Base-by-base conservation (phyloP, 2,113 vertebrate species). In the Callipepla squamata region DNA sequence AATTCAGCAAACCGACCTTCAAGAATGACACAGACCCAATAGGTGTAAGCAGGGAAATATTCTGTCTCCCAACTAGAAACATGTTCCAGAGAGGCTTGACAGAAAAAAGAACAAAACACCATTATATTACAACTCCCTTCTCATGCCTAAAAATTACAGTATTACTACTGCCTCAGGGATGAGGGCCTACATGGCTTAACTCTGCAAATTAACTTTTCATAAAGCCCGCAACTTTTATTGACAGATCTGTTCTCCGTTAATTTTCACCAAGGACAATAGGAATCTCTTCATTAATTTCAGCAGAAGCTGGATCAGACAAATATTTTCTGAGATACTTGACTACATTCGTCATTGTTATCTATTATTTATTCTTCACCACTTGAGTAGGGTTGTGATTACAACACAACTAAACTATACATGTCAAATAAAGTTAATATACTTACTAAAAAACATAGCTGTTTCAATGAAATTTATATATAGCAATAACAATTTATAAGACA, bases 331-430 rank as follows among this genome's bases (percentile, higher is more conserved):
- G 79, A 80, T 40, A 83, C 5, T 79, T 63, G 69, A 28, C 47
- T 82, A 89, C 90, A 96, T 94, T 86, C 65, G 48, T 95, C 91
- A 94, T 22, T 75, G 50, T 90, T 95, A 92, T 95, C 91, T 94
- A 72, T 36, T 90, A 92, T 91, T 96, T 94, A 90, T 79, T 94
- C 94, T 86, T 70, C 9, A 73, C 48, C 69, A 95, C 82, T 95
- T 95, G 66, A 73, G 73, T 84, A 85, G 19, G 65, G n/a, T 42
- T 91, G 77, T 93, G 75, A 93, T 91, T 94, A 93, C 93, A 92
- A 94, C 36, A 92, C 70, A 85, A 57, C 63, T 80, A 78, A 95
- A 86, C 25, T 70, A 92, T 95, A 91, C 76, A 95, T 48, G 26
- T 75, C 72, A 57, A 57, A 68, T 30, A 61, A 94, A 92, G 20